Evolutionary conservation across 1,140 invertebrate genomes (phyloP).

Genomic region (Euwallacea fornicatus): DNA sequence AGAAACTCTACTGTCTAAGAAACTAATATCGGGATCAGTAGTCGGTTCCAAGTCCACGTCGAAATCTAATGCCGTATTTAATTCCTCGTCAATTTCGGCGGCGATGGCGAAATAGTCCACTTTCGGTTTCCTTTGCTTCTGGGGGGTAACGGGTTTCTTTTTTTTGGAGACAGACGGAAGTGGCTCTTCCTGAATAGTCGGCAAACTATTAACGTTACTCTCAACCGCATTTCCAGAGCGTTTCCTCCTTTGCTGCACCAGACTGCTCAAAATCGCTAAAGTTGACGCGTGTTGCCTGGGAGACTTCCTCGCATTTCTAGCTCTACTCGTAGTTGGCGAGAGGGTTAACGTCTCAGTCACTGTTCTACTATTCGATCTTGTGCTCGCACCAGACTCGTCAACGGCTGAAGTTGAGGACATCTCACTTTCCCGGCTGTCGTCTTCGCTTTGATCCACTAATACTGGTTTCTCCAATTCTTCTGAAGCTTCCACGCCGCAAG

Average conservation of each 20-base stretch:
- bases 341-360: slow-evolving; percentile 4
- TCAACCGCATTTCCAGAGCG: slow-evolving; percentile 27
- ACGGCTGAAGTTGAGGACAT: slow-evolving; percentile 29
- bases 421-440: slow-evolving; percentile 45
- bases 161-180: neutral
- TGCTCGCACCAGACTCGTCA: slow-evolving; percentile 21
- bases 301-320: slow-evolving; percentile 75
- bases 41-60: slow-evolving; percentile 37
- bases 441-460: slow-evolving; percentile 6
- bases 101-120: slow-evolving; percentile 38
- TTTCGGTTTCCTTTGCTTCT: slow-evolving; percentile 32
- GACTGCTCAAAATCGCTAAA: slow-evolving; percentile 73
- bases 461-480: slow-evolving; percentile 9
- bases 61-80: slow-evolving; percentile 34
- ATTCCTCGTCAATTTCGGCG: slow-evolving; percentile 41
- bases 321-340: slow-evolving; percentile 41
- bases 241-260: slow-evolving; percentile 60
- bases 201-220: neutral
- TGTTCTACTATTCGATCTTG: slow-evolving; percentile 40
- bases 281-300: slow-evolving; percentile 83
- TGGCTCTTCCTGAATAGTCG: slow-evolving; percentile 37
- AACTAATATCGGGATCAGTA: slow-evolving; percentile 28
- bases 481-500: neutral
- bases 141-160: slow-evolving; percentile 20
- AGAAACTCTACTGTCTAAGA: slow-evolving; percentile 27